Base-by-base conservation (phyloP, 2,888 invertebrate species). In the Tetranychus piercei region DNA sequence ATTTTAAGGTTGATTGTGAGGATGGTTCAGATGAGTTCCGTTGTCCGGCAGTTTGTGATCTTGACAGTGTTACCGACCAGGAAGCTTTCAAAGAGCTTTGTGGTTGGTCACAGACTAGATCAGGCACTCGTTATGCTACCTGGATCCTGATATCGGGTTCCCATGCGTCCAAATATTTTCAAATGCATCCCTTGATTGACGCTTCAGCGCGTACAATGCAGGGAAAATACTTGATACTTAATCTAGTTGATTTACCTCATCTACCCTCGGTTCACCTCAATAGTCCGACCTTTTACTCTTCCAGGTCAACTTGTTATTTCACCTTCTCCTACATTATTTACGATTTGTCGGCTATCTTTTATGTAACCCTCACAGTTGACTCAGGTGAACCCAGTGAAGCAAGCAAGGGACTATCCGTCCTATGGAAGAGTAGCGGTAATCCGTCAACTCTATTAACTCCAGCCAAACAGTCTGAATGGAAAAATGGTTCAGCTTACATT, bases 251-350 rank as follows among this genome's bases (percentile, higher is more conserved):
- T 23, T 69, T 23, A 69, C 34, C 69, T 20, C 69, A 23, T 20
- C 11, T 69, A 11, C 69, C 69, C 20, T 20, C 69, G 11, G 34
- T 69, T 23, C 69, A 69, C 34, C 72, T 72, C 20, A 72, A 44
- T 15, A 34, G 43, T 34, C 44, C 72, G 8, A 44, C 72, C 15
- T 72, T 44, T 45, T 72, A 20, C 44, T 44, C 44, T 43, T 20
- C 72, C 15, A 45, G 34, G 44, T 20, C 34, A 23, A 72, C 72
- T 9, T 72, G 72, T 9, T 44, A 44, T 20, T 72, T 72, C 43
- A 44, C 72, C 7, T 72, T 72, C 44, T 72, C 72, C 18, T 72
- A 72, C 11, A 72, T 72, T n/a, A 45, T 72, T 20, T 72, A 44
- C 43, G 72, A 72, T 20, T 18, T 9, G 18, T 45, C 44, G 18